A percentile compares a stretch with the other conserved stretches of the same genome.
phyloP scores from a whole-genome alignment of 2,888 invertebrate genomes.

The Clepsis dumicolana region DNA sequence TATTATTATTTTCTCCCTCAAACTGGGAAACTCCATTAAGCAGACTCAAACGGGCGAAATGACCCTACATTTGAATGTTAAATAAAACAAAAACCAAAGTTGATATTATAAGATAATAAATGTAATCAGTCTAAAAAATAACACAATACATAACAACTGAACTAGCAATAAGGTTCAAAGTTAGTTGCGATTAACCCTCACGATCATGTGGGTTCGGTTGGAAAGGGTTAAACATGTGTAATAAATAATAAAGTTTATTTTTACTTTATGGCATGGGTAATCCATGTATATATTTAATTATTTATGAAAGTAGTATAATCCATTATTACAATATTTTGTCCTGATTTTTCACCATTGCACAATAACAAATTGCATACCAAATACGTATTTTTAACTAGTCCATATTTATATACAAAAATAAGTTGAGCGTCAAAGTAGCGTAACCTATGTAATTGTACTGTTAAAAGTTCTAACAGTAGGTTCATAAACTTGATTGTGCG shows the following conservation, averaged over 20 bases:
- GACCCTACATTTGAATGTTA: no score
- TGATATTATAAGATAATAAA: no score
- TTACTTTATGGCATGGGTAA: slow-evolving; percentile 17
- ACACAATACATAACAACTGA: no score
- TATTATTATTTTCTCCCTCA: no score
- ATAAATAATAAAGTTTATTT: slow-evolving; percentile 41
- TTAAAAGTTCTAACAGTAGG: not conserved
- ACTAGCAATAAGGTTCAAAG: no score
- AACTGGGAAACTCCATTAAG: no score
- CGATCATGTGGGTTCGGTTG: no score
- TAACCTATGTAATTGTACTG: not conserved
- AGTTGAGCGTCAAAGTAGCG: not conserved
- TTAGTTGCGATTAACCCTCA: no score
- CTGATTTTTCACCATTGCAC: slow-evolving; percentile 27
- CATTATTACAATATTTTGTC: slow-evolving; percentile 16
- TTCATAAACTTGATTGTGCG: not conserved
- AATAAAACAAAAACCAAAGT: no score
- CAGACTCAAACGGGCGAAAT: no score
- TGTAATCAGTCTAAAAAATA: no score
- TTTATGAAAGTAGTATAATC: slow-evolving; percentile 34
- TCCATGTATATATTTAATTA: slow-evolving; percentile 29
- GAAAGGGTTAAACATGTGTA: slow-evolving; percentile 44
- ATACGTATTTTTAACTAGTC: slow-evolving; percentile 14
- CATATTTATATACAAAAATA: slow-evolving; percentile 16
- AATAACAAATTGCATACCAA: slow-evolving; percentile 27